Conservation (phyloP, 2,888 invertebrate species). For the Portevinia maculata region DNA sequence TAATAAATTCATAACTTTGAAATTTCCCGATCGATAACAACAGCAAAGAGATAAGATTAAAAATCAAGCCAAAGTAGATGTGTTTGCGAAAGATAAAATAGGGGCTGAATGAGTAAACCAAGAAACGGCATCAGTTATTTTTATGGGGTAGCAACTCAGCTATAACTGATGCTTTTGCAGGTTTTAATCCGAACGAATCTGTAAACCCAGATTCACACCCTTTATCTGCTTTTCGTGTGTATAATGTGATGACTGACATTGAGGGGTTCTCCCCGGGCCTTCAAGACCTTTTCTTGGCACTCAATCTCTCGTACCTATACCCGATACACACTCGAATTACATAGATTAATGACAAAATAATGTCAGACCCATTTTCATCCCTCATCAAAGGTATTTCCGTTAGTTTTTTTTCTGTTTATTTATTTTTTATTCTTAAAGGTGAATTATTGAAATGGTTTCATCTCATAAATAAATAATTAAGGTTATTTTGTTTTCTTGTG, state of each 20-base stretch:
- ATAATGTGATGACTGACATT: constrained; percentile 68
- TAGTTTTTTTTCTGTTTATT: constrained; percentile 12
- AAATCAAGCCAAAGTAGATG: constrained; percentile 50
- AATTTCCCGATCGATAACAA: constrained; percentile 62
- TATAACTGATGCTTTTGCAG: constrained; percentile 57
- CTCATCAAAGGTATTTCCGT: constrained; percentile 66
- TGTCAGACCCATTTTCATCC: constrained; percentile 78
- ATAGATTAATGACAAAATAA: constrained; percentile 81
- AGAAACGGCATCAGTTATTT: constrained; percentile 8
- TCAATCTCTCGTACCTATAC: constrained; percentile 15
- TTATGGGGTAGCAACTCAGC: neutral
- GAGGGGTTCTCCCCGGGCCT: constrained; percentile 45
- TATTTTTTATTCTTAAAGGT: constrained; percentile 74
- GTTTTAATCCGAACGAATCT: constrained; percentile 45
- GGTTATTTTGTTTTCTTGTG: constrained; percentile 48
- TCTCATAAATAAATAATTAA: constrained; percentile 83
- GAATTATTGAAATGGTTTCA: constrained; percentile 81
- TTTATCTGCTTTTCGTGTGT: constrained; percentile 43
- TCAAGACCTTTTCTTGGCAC: constrained; percentile 24
- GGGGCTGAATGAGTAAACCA: neutral
- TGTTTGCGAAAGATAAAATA: constrained; percentile 29
- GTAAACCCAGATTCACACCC: constrained; percentile 53
- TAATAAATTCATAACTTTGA: constrained; percentile 62
- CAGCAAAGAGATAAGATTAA: constrained; percentile 54
- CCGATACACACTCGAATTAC: constrained; percentile 55